Base-by-base conservation (phyloP, 2,113 vertebrate species). In the Bufo gargarizans region DNA sequence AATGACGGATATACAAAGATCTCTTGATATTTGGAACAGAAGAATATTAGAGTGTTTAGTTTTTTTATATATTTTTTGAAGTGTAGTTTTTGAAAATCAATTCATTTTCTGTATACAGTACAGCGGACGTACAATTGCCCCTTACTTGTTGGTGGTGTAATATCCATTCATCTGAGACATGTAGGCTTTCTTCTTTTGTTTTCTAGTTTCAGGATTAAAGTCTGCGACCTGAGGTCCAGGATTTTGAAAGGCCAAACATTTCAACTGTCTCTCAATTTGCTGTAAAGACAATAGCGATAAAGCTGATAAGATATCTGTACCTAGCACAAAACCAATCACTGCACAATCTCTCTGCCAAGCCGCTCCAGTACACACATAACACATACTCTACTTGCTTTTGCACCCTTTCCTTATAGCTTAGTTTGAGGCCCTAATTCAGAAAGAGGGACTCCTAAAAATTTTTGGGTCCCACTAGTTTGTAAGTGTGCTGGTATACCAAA, bases 211-310 rank as follows among this genome's bases (percentile, higher is more conserved):
- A 56, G 96, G 95, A 83, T 95, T 96, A 91, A 96, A 96, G 89
- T 95, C 94, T 3, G 95, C 95, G 71, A 96, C 88, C 76, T 93
- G 93, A 11, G 95, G 96, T 89, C 95, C 96, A 76, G 96, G 96
- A 90, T 96, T 96, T 89, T 93, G 93, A 91, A 96, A 96, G 0
- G 91, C 91, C 91, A 96, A 91, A 87, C 69, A 92, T 93, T 92
- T 95, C 89, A 96, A 89, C 87, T 95, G 93, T 50, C 94, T 92
- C 59, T 96, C 92, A 4, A 96, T 92, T 90, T 95, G 94, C 84
- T 94, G 92, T 94, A 84, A 93, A 72, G 82, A 71, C 71, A 76
- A 76, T 59, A 85, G 11, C 9, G 50, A 74, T 19, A 58, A 1
- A 2, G 16, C 43, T 74, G 43, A 33, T 58, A 33, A 59, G 4